Conservation (phyloP, 2,113 vertebrate species). For the Orientallactaga bullata region DNA sequence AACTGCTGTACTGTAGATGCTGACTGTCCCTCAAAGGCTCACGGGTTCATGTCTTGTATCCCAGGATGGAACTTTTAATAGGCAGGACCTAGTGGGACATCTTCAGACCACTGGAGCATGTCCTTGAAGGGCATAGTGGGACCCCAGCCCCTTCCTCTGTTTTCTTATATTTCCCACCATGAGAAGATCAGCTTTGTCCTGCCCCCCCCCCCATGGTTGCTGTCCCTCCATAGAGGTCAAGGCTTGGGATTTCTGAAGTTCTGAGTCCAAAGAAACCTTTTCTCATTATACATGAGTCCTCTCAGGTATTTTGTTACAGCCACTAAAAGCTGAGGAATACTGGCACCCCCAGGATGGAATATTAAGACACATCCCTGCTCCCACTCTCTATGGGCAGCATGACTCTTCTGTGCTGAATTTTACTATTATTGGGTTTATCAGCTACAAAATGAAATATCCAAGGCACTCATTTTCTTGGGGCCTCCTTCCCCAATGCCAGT, state of each 20-base stretch:
- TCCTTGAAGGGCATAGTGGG: neutral
- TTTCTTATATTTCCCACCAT: neutral
- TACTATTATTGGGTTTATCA: neutral
- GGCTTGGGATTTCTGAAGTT: neutral
- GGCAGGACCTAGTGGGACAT: neutral
- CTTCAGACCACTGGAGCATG: neutral
- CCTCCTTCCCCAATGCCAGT: neutral
- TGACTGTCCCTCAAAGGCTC: neutral
- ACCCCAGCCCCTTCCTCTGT: neutral
- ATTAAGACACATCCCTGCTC: slow-evolving; percentile 43
- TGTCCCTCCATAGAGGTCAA: neutral
- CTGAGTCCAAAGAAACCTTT: neutral
- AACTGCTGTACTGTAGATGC: neutral
- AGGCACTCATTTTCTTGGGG: neutral
- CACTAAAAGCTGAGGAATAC: neutral
- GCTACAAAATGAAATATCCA: neutral
- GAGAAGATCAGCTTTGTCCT: neutral
- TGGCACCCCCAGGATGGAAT: accelerated
- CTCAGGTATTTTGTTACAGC: neutral
- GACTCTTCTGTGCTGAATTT: neutral
- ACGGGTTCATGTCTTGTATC: neutral
- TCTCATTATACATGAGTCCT: neutral
- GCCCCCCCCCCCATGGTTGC: too few species aligned
- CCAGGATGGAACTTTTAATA: too few species aligned
- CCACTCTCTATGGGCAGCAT: neutral